Evolutionary conservation across 2,888 invertebrate species (phyloP).

Genomic region (Philopedon plagiatum): DNA sequence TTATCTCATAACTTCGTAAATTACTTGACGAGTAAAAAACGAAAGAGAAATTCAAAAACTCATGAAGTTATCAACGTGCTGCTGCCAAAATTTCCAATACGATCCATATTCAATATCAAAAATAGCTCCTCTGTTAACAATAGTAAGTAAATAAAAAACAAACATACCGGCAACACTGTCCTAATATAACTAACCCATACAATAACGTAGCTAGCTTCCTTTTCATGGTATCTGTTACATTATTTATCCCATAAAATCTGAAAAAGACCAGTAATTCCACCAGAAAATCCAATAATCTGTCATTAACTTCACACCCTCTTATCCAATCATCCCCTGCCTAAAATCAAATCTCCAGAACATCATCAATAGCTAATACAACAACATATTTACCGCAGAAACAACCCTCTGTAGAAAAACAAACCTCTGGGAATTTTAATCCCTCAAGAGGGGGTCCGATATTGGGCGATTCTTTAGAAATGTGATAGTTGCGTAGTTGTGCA

Average conservation of each 20-base stretch:
- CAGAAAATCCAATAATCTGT: conserved; percentile 52
- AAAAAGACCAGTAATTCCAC: conserved; percentile 15
- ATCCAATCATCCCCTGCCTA: conserved; percentile 43
- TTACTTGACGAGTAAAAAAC: too few relatives aligned
- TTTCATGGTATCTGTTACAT: background rate
- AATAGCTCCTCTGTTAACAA: too few relatives aligned
- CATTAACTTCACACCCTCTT: conserved; percentile 53
- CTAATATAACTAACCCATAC: too few relatives aligned
- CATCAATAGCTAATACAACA: conserved; percentile 52
- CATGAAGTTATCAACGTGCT: too few relatives aligned
- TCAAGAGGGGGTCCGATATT: conserved; percentile 10
- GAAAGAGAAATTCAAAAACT: too few relatives aligned
- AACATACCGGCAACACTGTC: too few relatives aligned
- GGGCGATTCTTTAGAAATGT: conserved; percentile 33
- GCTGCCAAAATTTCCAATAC: too few relatives aligned
- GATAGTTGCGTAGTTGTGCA: too few relatives aligned
- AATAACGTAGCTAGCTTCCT: too few relatives aligned
- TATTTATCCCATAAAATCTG: background rate
- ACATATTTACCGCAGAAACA: conserved; percentile 52
- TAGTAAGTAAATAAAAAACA: too few relatives aligned
- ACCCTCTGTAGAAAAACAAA: conserved; percentile 45
- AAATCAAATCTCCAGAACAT: conserved; percentile 52
- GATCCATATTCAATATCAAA: too few relatives aligned
- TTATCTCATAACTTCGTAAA: too few relatives aligned
- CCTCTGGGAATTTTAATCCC: conserved; percentile 45